phyloP scores from a whole-genome alignment of 64 coral and sea anemone species.

The Anthopleura sola region DNA sequence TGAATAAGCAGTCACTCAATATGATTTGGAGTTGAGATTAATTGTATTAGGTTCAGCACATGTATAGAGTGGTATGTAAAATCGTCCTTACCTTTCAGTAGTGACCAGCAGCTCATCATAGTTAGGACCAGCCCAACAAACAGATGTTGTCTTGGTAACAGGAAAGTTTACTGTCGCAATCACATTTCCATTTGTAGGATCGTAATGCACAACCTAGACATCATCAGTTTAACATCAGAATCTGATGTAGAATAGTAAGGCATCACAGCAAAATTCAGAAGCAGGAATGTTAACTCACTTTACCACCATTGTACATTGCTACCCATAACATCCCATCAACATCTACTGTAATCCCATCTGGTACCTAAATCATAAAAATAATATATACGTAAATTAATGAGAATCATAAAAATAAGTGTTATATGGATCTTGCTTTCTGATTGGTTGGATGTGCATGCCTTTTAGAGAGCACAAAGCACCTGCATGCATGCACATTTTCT shows the following conservation, averaged over 20 bases:
- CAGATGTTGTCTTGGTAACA: conserved; percentile 51
- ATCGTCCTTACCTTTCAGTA: conserved; percentile 55
- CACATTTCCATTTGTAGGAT: conserved; percentile 44
- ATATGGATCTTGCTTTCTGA: not conserved
- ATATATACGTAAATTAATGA: too few relatives aligned
- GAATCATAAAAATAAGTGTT: not conserved
- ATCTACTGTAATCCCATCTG: conserved; percentile 76
- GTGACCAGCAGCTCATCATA: conserved; percentile 63
- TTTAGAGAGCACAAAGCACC: too few relatives aligned
- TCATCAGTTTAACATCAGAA: too few relatives aligned
- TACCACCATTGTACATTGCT: conserved; percentile 68
- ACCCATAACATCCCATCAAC: conserved; percentile 70
- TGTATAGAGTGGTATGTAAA: too few relatives aligned
- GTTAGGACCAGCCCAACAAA: conserved; percentile 56
- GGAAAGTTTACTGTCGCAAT: conserved; percentile 50
- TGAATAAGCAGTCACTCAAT: too few relatives aligned
- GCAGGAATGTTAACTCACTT: conserved; percentile 26
- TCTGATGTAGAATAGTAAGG: too few relatives aligned
- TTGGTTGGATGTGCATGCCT: too few relatives aligned
- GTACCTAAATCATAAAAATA: conserved; percentile 25
- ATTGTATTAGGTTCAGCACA: too few relatives aligned
- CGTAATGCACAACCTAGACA: conserved; percentile 48
- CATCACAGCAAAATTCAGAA: not conserved
- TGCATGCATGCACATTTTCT: too few relatives aligned
- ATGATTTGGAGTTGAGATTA: too few relatives aligned